Percentiles rank a stretch among this genome's conserved stretches.
Evolutionary conservation across 2,113 vertebrate species (phyloP).

Genomic region (Pycnonotus jocosus): DNA sequence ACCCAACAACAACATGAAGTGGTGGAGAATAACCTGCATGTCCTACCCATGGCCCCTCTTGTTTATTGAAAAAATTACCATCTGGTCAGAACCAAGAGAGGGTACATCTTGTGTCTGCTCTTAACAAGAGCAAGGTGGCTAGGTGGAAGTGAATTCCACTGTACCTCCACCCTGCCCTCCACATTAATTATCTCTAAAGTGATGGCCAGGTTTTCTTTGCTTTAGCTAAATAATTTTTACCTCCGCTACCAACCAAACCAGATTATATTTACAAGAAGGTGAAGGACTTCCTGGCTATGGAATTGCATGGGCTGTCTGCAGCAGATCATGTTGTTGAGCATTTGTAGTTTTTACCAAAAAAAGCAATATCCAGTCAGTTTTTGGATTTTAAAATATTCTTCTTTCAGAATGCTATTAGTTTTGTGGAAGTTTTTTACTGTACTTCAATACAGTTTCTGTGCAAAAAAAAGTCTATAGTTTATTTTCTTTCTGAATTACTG

Average conservation of each 20-base stretch:
- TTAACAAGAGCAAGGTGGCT: not conserved
- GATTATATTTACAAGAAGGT: not conserved
- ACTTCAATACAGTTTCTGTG: not conserved
- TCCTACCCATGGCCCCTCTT: not conserved
- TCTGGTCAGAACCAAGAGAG: not conserved
- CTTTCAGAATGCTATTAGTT: not conserved
- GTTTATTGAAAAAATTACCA: not conserved
- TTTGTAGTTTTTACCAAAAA: not conserved
- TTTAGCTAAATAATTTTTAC: not conserved
- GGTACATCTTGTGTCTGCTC: not conserved
- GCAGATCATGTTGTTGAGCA: not conserved
- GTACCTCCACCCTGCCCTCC: not conserved
- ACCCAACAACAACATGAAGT: not conserved
- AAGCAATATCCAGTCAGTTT: rapidly evolving
- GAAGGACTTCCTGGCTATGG: not conserved
- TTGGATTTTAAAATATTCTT: not conserved
- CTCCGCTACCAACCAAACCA: not conserved
- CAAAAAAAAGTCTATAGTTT: not conserved
- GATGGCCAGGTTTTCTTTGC: not conserved
- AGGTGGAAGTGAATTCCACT: not conserved
- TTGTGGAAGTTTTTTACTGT: not conserved
- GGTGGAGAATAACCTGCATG: not conserved
- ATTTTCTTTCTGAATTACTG: not conserved
- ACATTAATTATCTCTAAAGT: not conserved
- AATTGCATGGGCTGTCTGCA: not conserved